Evolutionary conservation across 1,140 invertebrate species (phyloP).

Genomic region (Papilio helenus): DNA sequence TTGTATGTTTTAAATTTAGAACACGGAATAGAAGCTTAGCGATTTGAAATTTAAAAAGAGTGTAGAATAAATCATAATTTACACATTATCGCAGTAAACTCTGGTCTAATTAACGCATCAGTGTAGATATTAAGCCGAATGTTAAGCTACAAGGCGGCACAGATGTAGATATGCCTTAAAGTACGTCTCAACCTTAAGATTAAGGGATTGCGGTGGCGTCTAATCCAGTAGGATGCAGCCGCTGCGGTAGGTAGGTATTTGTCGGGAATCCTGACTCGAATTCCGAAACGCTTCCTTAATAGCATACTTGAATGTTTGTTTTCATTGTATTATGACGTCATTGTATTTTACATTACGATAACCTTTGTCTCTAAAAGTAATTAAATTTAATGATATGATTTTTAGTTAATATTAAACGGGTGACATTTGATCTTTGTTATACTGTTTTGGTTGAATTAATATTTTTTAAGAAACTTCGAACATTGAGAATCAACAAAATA

Average conservation of each 20-base stretch:
- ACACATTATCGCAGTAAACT: neutral
- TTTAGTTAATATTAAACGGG: neutral
- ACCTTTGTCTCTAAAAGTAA: slow-evolving; percentile 28
- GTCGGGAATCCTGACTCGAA: slow-evolving; percentile 53
- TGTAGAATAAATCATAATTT: neutral
- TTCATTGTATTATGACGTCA: slow-evolving; percentile 39
- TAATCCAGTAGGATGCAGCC: slow-evolving; percentile 58
- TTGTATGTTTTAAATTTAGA: too few relatives aligned
- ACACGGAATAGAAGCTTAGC: too few relatives aligned
- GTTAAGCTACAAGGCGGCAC: slow-evolving; percentile 27
- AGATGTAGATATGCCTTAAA: slow-evolving; percentile 32
- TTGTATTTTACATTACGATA: slow-evolving; percentile 34
- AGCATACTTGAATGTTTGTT: slow-evolving; percentile 43
- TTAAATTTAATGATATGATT: slow-evolving; percentile 10
- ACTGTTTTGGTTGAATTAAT: neutral
- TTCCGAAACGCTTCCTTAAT: slow-evolving; percentile 55
- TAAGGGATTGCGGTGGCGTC: slow-evolving; percentile 55
- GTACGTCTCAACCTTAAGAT: slow-evolving; percentile 47
- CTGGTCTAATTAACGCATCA: slow-evolving; percentile 27
- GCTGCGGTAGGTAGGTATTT: slow-evolving; percentile 74
- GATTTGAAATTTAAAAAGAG: neutral
- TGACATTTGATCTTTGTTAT: neutral
- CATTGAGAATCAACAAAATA: too few relatives aligned
- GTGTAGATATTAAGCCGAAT: slow-evolving; percentile 26
- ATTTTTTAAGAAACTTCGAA: neutral